These are phyloP conservation scores for Koerneria pararmatus DNA, from an alignment of 2,888 invertebrate genomes.

Conservation along the genomic window DNA sequence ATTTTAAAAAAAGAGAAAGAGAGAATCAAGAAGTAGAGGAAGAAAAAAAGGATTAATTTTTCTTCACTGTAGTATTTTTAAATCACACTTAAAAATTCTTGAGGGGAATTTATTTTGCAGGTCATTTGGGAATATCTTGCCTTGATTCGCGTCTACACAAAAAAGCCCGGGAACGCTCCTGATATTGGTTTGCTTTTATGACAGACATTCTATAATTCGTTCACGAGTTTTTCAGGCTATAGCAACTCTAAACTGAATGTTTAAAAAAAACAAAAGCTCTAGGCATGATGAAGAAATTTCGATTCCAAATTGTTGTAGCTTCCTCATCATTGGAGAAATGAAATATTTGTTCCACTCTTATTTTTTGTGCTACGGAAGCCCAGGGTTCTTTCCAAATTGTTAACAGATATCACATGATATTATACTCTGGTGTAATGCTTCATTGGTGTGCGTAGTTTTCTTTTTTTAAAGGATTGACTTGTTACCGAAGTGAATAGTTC, in stretches of 20 bases:
- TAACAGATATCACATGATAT: slow-evolving; percentile 3
- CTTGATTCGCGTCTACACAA: slow-evolving; percentile 92
- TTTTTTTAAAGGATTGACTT: slow-evolving; percentile 12
- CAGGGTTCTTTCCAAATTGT: not conserved
- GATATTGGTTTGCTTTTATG: slow-evolving; percentile 46
- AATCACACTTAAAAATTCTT: too few relatives aligned
- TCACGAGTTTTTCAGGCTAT: slow-evolving; percentile 12
- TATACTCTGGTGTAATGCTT: not conserved
- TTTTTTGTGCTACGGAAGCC: too few relatives aligned
- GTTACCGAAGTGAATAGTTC: too few relatives aligned
- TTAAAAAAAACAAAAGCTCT: not conserved
- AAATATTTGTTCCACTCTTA: too few relatives aligned
- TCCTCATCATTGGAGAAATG: not conserved
- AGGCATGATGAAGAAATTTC: not conserved
- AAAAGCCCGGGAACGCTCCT: slow-evolving; percentile 77
- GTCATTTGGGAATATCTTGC: slow-evolving; percentile 85
- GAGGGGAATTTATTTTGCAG: too few relatives aligned
- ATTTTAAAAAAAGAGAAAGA: too few relatives aligned
- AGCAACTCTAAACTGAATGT: slow-evolving; percentile 8
- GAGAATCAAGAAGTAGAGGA: too few relatives aligned
- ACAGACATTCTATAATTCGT: slow-evolving; percentile 2
- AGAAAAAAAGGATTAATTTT: too few relatives aligned
- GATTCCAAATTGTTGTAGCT: not conserved
- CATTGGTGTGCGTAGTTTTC: too few relatives aligned
- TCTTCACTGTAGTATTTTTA: too few relatives aligned